Evolutionary conservation across 2,797 vertebrate genomes (phyloP), one percentile per base, ranked within the genome.

Genomic region (Cynopterus sphinx): DNA sequence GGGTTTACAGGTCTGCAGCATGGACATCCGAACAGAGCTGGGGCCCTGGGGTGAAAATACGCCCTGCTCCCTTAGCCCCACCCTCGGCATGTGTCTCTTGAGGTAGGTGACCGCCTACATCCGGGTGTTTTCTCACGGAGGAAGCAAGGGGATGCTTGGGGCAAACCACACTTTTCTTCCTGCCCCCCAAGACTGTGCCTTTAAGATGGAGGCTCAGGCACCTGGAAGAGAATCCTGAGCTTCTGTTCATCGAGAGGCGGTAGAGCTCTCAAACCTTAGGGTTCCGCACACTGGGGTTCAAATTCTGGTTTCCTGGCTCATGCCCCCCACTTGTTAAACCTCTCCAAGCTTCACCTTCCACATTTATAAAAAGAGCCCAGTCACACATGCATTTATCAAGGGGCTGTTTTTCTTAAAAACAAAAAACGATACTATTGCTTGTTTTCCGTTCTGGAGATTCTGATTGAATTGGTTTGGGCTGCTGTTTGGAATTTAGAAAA

Each of bases 391-490:
- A 53, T 84, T 33, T 57, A 36, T 74, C 53, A 51, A 61, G 59
- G 6, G 9, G 2, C 13, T 82, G 39, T 1, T 77, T 93, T 91
- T 39, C 15, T 49, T 49, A 49, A 49, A 49, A 49, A 49, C 46
- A 49, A 49, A 15, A 46, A 15, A 41, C 41, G 13, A 49, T 49
- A 10, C 8, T 33, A 13, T 61, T 33, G 59, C 16, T 74, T 57
- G 46, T 21, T 21, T 92, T 33, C 49, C 15, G 61, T 81, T 57
- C 49, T 33, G 51, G 68, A 87, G 85, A 92, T 53, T 73, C 68
- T 82, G 57, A 39, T 74, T 77, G 78, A 92, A 90, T 92, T 84
- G 43, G 36, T 79, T 94, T 92, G 51, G 73, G 21, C 57, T 87
- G 4, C 51, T 87, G 57, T 36, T 17, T 74, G 70, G 53, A 49